These are phyloP conservation scores for Myanophis thanlyinensis DNA, from an alignment of 2,113 vertebrate genomes.

Conservation along the genomic window DNA sequence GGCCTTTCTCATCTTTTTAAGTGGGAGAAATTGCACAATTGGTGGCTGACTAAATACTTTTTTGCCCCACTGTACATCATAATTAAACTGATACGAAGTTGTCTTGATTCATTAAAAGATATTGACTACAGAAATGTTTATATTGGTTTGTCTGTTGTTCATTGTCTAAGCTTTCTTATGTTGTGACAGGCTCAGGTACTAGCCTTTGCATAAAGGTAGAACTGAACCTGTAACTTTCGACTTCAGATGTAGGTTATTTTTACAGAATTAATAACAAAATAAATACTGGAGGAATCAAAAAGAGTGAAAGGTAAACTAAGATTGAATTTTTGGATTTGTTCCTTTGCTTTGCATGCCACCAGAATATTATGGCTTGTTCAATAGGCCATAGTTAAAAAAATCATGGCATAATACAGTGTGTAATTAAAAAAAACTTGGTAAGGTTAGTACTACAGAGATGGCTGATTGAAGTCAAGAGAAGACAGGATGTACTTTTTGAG, in stretches of 20 bases:
- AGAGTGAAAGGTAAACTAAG: not conserved
- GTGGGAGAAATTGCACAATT: too few species aligned
- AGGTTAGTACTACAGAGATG: not conserved
- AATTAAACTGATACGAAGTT: not conserved
- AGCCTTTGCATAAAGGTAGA: not conserved
- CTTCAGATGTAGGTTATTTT: not conserved
- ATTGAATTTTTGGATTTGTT: not conserved
- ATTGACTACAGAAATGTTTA: not conserved
- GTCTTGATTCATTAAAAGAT: not conserved
- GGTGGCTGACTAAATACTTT: too few species aligned
- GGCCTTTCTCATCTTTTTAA: too few species aligned
- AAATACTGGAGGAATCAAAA: not conserved
- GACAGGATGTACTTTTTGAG: not conserved
- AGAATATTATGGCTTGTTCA: not conserved
- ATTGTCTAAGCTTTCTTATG: not conserved
- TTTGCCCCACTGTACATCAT: too few species aligned
- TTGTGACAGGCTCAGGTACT: not conserved
- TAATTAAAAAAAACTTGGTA: not conserved
- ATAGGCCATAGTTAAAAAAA: not conserved
- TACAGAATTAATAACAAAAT: not conserved
- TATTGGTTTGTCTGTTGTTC: not conserved
- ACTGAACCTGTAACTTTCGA: not conserved
- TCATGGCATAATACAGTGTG: not conserved
- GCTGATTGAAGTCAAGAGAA: not conserved
- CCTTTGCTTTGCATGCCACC: not conserved